These are phyloP conservation scores for Parthenolecanium corni DNA, from an alignment of 2,888 invertebrate genomes.

Conservation along the genomic window DNA sequence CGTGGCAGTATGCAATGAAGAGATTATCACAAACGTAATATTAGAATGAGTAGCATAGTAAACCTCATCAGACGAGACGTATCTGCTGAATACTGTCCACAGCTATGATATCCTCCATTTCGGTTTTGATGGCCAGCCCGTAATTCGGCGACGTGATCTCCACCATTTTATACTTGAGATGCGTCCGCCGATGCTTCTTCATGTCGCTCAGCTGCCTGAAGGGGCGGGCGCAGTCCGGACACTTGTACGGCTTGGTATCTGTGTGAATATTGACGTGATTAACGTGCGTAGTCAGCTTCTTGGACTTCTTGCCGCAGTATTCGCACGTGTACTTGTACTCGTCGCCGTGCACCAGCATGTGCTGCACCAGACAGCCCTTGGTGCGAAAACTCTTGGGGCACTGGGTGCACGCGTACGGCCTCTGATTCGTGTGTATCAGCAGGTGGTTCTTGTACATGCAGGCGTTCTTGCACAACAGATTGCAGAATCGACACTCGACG, in stretches of 20 bases:
- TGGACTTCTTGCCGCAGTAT: slow-evolving; percentile 27
- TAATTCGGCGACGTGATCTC: neutral
- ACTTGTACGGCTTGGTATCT: slow-evolving; percentile 18
- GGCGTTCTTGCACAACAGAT: slow-evolving; percentile 20
- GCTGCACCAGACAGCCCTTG: slow-evolving; percentile 26
- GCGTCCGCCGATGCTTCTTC: slow-evolving; percentile 25
- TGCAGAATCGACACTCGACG: slow-evolving; percentile 17
- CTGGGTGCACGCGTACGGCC: slow-evolving; percentile 21
- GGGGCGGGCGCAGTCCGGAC: slow-evolving; percentile 23
- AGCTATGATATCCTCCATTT: slow-evolving; percentile 21
- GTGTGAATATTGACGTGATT: slow-evolving; percentile 28
- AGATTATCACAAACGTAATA: no score
- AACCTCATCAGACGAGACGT: neutral
- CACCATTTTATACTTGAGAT: slow-evolving; percentile 16
- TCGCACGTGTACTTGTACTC: slow-evolving; percentile 24
- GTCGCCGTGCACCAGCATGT: slow-evolving; percentile 28
- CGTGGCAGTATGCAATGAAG: no score
- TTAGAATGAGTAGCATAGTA: no score
- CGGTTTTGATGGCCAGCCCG: slow-evolving; percentile 14
- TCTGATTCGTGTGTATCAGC: slow-evolving; percentile 24
- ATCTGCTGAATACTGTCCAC: slow-evolving; percentile 16
- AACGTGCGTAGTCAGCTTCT: slow-evolving; percentile 26
- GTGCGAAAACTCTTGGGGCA: slow-evolving; percentile 27
- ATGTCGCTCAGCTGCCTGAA: slow-evolving; percentile 26
- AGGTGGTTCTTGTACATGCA: slow-evolving; percentile 24